phyloP scores from a whole-genome alignment of 2,797 vertebrate genomes.

The Astyanax mexicanus region DNA sequence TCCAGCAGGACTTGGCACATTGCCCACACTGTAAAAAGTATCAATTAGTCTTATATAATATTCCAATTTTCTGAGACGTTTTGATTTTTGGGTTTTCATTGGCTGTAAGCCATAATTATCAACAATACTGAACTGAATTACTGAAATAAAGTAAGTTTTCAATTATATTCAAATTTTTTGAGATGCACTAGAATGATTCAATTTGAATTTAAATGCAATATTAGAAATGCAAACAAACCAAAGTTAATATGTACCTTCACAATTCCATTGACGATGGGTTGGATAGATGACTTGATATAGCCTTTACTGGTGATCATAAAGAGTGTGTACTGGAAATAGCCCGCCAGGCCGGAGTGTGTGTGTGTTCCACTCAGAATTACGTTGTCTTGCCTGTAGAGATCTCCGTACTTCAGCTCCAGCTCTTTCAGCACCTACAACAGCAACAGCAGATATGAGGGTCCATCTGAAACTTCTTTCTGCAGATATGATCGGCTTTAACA shows the following conservation, averaged over 20 bases:
- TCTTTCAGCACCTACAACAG: constrained; percentile 83
- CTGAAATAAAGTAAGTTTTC: too few species aligned
- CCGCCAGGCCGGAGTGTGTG: constrained; percentile 87
- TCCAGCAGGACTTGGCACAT: too few species aligned
- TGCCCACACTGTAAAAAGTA: too few species aligned
- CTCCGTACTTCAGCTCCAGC: constrained; percentile 83
- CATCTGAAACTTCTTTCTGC: background rate
- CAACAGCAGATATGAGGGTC: background rate
- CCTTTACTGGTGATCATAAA: constrained; percentile 88
- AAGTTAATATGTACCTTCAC: constrained; percentile 77
- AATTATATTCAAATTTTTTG: too few species aligned
- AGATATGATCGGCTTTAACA: background rate
- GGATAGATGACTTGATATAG: constrained; percentile 78
- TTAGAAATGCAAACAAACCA: too few species aligned
- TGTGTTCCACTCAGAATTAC: constrained; percentile 92
- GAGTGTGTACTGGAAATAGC: constrained; percentile 92
- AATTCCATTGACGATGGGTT: constrained; percentile 87
- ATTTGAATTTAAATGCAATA: too few species aligned
- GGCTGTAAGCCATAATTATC: too few species aligned
- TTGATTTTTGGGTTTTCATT: too few species aligned
- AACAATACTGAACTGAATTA: too few species aligned
- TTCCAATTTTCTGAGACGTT: too few species aligned
- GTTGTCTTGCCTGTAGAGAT: constrained; percentile 87
- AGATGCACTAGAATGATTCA: too few species aligned
- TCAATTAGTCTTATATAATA: too few species aligned